Percentiles rank a stretch among this genome's conserved stretches.
Conservation (phyloP, 2,113 vertebrate species). For the Phodopus roborovskii region DNA sequence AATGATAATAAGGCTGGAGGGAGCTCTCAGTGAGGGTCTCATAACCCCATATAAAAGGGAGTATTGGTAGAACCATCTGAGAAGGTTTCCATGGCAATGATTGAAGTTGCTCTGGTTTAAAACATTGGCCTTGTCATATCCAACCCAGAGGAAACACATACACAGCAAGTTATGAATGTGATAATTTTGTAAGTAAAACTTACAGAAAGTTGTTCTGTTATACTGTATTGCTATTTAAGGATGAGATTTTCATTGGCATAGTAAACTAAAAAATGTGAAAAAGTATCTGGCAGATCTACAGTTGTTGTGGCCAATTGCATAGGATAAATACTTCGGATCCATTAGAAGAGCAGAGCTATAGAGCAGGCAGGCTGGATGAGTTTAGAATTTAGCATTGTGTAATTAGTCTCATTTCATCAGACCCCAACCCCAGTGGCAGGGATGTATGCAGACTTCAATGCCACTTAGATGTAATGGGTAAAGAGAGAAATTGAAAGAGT, state of each 20-base stretch:
- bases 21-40: background rate
- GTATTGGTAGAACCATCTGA: background rate
- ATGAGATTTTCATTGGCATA: constrained; percentile 8
- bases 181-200: background rate
- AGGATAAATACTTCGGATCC: background rate
- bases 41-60: background rate
- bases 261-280: constrained; percentile 1
- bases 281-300: background rate
- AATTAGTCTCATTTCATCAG: no score
- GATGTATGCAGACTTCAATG: fast-evolving
- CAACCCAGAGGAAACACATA: background rate
- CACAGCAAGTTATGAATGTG: background rate
- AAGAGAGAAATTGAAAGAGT: background rate
- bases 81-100: background rate
- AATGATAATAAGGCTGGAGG: no score
- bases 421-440: background rate
- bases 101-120: background rate
- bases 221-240: constrained; percentile 21
- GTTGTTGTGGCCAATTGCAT: background rate
- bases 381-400: fast-evolving
- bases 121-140: background rate
- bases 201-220: background rate
- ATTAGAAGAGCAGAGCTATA: background rate
- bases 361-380: background rate
- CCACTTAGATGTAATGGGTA: background rate